phyloP scores from a whole-genome alignment of 2,113 vertebrate genomes.

The Megaceryle maxima region DNA sequence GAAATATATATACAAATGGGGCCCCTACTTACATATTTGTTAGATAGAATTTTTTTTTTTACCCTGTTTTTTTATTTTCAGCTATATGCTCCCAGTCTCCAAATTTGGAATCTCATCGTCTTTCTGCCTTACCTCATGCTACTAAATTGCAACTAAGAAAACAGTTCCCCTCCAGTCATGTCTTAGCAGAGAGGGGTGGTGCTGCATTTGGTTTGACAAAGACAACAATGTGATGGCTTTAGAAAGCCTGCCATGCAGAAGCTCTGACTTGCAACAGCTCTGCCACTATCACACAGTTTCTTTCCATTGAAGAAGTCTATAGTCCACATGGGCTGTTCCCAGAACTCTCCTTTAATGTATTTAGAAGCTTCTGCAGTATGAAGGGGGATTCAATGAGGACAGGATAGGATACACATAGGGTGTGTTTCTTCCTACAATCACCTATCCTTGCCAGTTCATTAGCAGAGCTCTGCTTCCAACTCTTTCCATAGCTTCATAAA shows the following conservation, averaged over 20 bases:
- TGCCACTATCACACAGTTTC: neutral
- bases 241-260: neutral
- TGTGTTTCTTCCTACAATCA: neutral
- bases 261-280: neutral
- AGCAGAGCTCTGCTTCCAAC: neutral
- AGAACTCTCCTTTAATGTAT: fast-evolving
- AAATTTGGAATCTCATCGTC: neutral
- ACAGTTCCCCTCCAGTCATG: neutral
- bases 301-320: neutral
- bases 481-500: neutral
- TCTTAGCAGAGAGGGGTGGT: neutral
- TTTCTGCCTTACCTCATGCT: neutral
- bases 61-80: neutral
- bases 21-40: no score
- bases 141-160: neutral
- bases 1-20: neutral
- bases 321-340: neutral
- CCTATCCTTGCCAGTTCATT: neutral
- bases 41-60: neutral
- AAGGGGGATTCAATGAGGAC: neutral
- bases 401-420: neutral
- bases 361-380: neutral
- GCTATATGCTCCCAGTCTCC: neutral
- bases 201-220: neutral
- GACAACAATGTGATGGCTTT: fast-evolving